A percentile compares a stretch with the other conserved stretches of the same genome.
Conservation (phyloP, 2,797 vertebrate species). For the Manis pentadactyla region DNA sequence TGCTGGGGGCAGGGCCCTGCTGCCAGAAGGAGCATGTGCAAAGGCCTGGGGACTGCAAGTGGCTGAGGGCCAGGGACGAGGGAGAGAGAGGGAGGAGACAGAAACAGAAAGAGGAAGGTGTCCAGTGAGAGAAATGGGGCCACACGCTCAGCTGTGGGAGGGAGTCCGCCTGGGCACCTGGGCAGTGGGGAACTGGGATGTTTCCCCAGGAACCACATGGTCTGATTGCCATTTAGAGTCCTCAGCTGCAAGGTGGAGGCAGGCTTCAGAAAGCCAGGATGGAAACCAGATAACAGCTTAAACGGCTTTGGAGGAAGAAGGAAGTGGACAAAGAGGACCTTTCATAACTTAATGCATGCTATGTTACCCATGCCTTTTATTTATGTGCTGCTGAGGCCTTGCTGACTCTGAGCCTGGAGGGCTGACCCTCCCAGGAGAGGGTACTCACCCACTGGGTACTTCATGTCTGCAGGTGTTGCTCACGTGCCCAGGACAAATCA, state of each 20-base stretch:
- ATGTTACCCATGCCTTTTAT: too few species aligned
- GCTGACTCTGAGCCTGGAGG: neutral
- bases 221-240: neutral
- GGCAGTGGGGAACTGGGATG: too few species aligned
- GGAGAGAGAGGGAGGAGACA: too few species aligned
- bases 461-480: too few species aligned
- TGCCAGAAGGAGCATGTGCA: accelerated
- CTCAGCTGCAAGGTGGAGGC: neutral
- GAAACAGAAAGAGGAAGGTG: neutral
- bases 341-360: neutral
- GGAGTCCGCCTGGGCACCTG: too few species aligned
- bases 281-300: neutral
- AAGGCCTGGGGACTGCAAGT: neutral
- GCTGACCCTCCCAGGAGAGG: neutral
- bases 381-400: neutral
- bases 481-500: neutral
- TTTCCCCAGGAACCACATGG: too few species aligned
- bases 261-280: neutral
- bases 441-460: neutral
- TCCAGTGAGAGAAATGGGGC: neutral
- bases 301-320: neutral
- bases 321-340: neutral
- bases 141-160: too few species aligned
- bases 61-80: accelerated
- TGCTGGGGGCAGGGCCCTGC: too few species aligned